These are phyloP conservation scores for Lophotis ruficrista DNA, from an alignment of 2,113 vertebrate species.

Conservation along the genomic window DNA sequence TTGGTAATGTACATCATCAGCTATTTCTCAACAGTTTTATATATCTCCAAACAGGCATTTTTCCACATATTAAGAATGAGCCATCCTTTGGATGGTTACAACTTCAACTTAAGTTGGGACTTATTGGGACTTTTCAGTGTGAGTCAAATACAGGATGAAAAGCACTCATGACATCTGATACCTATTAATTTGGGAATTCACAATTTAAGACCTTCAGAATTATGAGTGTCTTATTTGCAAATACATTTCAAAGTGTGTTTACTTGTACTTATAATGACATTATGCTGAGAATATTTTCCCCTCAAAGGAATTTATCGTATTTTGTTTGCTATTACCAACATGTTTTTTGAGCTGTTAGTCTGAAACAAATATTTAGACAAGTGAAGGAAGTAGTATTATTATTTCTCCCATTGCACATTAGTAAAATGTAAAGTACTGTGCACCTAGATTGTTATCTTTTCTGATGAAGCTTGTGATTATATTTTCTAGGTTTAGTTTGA, in stretches of 20 bases:
- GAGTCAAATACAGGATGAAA: constrained; percentile 69
- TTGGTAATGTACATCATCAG: not conserved
- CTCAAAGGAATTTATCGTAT: constrained; percentile 62
- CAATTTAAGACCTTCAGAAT: constrained; percentile 63
- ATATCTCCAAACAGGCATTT: not conserved
- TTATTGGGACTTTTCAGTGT: constrained; percentile 58
- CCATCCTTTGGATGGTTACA: constrained; percentile 32
- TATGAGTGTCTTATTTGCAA: constrained; percentile 63
- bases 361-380: constrained; percentile 81
- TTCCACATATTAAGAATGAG: not conserved
- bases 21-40: not conserved
- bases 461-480: constrained; percentile 79
- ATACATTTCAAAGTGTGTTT: constrained; percentile 71
- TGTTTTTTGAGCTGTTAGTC: constrained; percentile 77
- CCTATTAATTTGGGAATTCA: constrained; percentile 77
- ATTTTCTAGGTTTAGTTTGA: constrained; percentile 81
- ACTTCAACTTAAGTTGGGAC: constrained; percentile 58
- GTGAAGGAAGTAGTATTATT: constrained; percentile 77
- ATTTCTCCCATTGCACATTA: constrained; percentile 77
- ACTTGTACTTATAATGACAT: constrained; percentile 72
- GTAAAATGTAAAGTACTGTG: constrained; percentile 74
- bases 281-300: constrained; percentile 53
- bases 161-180: constrained; percentile 70
- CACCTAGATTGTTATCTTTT: constrained; percentile 76
- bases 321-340: constrained; percentile 70